phyloP scores from a whole-genome alignment of 2,797 vertebrate species.

The Phrynocephalus vlangalii region DNA sequence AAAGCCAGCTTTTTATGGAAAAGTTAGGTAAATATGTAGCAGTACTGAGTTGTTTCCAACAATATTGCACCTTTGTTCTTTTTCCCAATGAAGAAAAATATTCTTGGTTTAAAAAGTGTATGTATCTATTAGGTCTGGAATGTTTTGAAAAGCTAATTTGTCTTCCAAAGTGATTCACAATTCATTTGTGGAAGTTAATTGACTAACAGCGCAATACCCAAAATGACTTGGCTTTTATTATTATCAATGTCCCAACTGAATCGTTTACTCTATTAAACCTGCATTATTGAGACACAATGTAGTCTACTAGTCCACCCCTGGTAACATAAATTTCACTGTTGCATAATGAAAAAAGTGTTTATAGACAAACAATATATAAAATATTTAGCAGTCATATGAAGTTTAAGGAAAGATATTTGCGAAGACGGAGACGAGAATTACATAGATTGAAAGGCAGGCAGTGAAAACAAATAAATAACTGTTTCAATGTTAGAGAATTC shows the following conservation, averaged over 20 bases:
- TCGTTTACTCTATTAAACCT: constrained; percentile 2
- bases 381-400: constrained; percentile 42
- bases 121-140: constrained; percentile 21
- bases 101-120: not conserved
- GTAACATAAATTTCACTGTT: constrained; percentile 5
- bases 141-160: not conserved
- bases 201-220: not conserved
- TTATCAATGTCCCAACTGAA: not conserved
- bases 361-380: constrained; percentile 51
- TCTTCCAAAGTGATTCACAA: not conserved
- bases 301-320: not conserved
- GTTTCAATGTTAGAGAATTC: constrained; percentile 24
- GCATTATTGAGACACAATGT: constrained; percentile 42
- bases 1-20: constrained; percentile 3
- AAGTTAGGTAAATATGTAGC: constrained; percentile 20
- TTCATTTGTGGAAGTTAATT: not conserved
- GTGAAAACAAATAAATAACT: constrained; percentile 36
- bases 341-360: constrained; percentile 33
- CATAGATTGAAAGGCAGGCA: constrained; percentile 17
- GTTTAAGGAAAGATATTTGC: constrained; percentile 29
- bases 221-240: not conserved
- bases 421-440: constrained; percentile 55
- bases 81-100: constrained; percentile 5
- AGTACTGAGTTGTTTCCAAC: not conserved
- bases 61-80: not conserved